Conservation (phyloP, 2,888 invertebrate genomes). For the Nomada ferruginata region DNA sequence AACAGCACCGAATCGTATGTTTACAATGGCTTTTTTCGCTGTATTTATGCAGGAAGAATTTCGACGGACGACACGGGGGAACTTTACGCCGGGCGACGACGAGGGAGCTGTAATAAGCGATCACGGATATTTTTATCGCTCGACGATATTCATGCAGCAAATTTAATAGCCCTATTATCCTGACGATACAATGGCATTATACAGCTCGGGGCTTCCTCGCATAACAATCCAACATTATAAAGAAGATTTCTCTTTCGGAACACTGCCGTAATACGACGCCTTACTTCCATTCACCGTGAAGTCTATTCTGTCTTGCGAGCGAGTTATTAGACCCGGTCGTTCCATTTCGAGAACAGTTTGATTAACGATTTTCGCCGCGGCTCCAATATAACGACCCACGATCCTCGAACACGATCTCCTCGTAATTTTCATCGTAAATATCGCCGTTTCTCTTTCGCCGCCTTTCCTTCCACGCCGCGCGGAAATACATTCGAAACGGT, state of each 20-base stretch:
- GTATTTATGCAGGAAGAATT: neutral
- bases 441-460: neutral
- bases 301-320: conserved; percentile 64
- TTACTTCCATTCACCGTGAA: conserved; percentile 64
- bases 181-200: conserved; percentile 59
- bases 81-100: no score
- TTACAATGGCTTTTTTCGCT: no score
- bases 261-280: conserved; percentile 64
- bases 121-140: conserved; percentile 48
- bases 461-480: neutral
- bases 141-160: conserved; percentile 38
- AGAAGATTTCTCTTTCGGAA: conserved; percentile 59
- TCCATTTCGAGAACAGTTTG: conserved; percentile 58
- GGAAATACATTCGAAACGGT: conserved; percentile 15
- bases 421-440: conserved; percentile 48
- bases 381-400: conserved; percentile 48
- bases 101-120: conserved; percentile 36
- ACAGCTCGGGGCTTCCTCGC: conserved; percentile 49
- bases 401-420: conserved; percentile 34
- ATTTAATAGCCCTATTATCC: conserved; percentile 66
- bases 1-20: neutral
- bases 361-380: conserved; percentile 57
- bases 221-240: conserved; percentile 69
- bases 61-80: rapidly evolving
- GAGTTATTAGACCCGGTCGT: conserved; percentile 63